Conservation (phyloP, 2,113 vertebrate genomes). For the Cervus canadensis region DNA sequence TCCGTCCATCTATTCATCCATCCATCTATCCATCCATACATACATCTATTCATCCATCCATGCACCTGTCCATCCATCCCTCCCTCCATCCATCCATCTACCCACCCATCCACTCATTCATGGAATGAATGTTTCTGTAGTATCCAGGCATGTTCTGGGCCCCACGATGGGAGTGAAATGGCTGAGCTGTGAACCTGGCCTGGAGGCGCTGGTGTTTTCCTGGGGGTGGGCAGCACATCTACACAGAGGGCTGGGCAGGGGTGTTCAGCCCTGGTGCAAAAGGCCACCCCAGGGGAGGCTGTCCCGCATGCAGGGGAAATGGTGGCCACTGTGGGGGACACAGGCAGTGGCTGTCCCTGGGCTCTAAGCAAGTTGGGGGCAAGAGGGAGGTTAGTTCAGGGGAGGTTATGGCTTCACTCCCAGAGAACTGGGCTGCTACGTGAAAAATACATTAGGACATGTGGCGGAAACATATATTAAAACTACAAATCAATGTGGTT, state of each 20-base stretch:
- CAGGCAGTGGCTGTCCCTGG: background rate
- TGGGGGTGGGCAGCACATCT: no score
- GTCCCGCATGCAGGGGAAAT: fast-evolving
- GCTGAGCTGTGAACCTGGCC: background rate
- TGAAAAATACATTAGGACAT: background rate
- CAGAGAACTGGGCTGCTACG: background rate
- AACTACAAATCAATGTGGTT: background rate
- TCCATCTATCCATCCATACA: background rate
- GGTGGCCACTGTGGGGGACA: background rate
- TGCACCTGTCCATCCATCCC: no score
- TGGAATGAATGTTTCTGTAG: background rate
- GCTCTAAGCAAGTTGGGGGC: background rate
- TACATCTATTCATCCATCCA: background rate
- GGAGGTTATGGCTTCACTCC: background rate
- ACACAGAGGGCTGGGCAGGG: background rate
- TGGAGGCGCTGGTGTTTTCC: background rate
- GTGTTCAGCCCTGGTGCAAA: background rate
- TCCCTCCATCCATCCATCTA: background rate
- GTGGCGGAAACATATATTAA: background rate
- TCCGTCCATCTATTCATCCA: no score
- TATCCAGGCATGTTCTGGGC: background rate
- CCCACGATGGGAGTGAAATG: background rate
- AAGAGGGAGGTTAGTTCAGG: background rate
- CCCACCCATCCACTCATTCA: background rate
- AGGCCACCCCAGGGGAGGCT: background rate